Evolutionary conservation across 2,888 invertebrate genomes (phyloP).

Genomic region (Azorinus chamasolen): DNA sequence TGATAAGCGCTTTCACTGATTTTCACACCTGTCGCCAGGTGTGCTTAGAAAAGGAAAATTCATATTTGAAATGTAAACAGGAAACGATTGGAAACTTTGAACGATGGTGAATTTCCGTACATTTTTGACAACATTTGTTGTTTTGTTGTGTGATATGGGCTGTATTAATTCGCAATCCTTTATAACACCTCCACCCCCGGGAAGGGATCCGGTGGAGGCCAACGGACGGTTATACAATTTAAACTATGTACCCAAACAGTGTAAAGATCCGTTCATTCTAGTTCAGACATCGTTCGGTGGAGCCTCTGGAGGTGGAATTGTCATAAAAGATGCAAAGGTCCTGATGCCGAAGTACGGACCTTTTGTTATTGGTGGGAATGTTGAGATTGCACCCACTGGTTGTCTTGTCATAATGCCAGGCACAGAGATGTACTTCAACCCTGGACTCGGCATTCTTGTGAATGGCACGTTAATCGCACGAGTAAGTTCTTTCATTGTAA

Average conservation of each 20-base stretch:
- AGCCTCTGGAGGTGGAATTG: slow-evolving; percentile 53
- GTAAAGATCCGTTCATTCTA: slow-evolving; percentile 68
- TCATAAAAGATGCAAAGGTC: slow-evolving; percentile 61
- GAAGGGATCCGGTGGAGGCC: slow-evolving; percentile 71
- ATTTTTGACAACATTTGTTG: too few species aligned
- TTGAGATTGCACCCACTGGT: slow-evolving; percentile 75
- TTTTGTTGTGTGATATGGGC: too few species aligned
- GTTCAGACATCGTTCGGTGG: slow-evolving; percentile 45
- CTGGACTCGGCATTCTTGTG: slow-evolving; percentile 97
- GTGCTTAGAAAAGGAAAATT: too few species aligned
- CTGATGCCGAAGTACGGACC: slow-evolving; percentile 75
- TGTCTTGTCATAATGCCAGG: slow-evolving; percentile 94
- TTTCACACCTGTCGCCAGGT: too few species aligned
- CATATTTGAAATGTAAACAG: too few species aligned
- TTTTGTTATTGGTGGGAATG: slow-evolving; percentile 74
- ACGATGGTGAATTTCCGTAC: too few species aligned
- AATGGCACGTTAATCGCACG: slow-evolving; percentile 95
- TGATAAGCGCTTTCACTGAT: too few species aligned
- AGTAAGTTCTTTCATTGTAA: slow-evolving; percentile 91
- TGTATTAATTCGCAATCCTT: slow-evolving; percentile 7
- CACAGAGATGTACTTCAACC: slow-evolving; percentile 95
- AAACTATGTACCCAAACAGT: slow-evolving; percentile 70
- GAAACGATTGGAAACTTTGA: too few species aligned
- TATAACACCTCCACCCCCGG: slow-evolving; percentile 75
- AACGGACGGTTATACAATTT: slow-evolving; percentile 79